Percentiles rank a stretch among this genome's conserved stretches.
These are phyloP conservation scores for Thalpophila matura DNA, from an alignment of 2,888 invertebrate genomes.

Conservation along the genomic window DNA sequence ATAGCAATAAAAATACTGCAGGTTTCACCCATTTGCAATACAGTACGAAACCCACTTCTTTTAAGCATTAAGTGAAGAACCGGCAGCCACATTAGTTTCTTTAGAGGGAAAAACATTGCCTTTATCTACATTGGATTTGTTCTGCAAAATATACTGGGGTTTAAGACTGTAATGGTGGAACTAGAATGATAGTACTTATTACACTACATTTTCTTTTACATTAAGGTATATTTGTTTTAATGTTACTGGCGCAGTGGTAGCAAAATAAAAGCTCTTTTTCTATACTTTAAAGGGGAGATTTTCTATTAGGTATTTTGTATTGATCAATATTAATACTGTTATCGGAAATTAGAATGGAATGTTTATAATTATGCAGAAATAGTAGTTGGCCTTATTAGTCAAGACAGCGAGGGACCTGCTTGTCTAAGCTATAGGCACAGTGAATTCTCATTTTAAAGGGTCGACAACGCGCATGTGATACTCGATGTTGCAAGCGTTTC, in stretches of 20 bases:
- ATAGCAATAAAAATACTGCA: constrained; percentile 10
- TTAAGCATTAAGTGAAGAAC: constrained; percentile 18
- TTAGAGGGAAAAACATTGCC: constrained; percentile 21
- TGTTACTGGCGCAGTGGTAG: not conserved
- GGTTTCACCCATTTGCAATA: not conserved
- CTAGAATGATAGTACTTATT: constrained; percentile 19
- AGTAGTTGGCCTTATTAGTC: no score
- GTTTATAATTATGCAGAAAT: no score
- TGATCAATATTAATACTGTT: no score
- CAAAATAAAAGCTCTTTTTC: not conserved
- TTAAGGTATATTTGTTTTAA: constrained; percentile 19
- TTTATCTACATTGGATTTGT: constrained; percentile 37
- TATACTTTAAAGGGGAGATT: no score
- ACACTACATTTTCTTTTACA: constrained; percentile 16
- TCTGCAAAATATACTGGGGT: constrained; percentile 24
- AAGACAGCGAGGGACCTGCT: no score
- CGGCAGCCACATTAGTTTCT: constrained; percentile 30
- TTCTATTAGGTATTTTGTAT: not conserved
- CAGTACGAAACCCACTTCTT: constrained; percentile 9
- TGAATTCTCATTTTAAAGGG: no score
- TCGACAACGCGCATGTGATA: no score
- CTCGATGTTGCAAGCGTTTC: no score
- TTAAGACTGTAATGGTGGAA: constrained; percentile 1
- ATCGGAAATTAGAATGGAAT: no score
- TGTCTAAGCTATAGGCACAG: no score